phyloP scores from a whole-genome alignment of 2,113 vertebrate genomes.

The Alligator mississippiensis region DNA sequence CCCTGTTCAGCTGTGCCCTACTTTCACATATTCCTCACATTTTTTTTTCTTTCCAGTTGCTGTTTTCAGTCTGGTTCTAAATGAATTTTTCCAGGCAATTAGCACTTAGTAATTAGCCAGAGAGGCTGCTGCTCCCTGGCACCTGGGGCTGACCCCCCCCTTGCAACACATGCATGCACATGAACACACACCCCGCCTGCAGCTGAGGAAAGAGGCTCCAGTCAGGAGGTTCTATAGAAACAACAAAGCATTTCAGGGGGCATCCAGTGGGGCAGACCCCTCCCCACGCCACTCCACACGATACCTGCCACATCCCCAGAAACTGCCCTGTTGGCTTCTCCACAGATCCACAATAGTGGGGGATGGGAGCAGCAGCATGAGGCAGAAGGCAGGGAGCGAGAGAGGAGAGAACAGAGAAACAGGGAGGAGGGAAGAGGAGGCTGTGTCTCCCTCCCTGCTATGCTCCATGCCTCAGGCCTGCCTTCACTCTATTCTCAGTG shows the following conservation, averaged over 20 bases:
- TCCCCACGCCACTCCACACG: too few relatives aligned
- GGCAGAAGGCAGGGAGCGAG: background rate
- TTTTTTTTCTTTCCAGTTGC: background rate
- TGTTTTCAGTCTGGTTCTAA: background rate
- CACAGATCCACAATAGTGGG: too few relatives aligned
- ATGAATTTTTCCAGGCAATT: slow-evolving; percentile 1
- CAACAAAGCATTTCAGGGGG: too few relatives aligned
- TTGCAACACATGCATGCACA: too few relatives aligned
- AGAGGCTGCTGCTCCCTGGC: background rate
- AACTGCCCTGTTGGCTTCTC: too few relatives aligned
- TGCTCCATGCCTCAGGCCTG: too few relatives aligned
- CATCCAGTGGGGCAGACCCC: too few relatives aligned
- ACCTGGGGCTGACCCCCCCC: background rate
- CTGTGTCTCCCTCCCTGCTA: too few relatives aligned
- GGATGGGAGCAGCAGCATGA: background rate
- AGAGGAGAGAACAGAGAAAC: background rate
- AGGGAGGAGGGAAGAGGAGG: too few relatives aligned
- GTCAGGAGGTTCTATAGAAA: background rate
- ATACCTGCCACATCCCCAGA: too few relatives aligned
- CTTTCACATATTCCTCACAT: background rate
- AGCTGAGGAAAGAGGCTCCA: background rate
- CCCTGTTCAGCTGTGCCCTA: background rate
- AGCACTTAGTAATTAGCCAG: background rate
- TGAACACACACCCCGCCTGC: background rate
- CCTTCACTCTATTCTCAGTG: too few relatives aligned